These are phyloP conservation scores for Horisme vitalbata DNA, from an alignment of 2,888 invertebrate genomes.

Conservation along the genomic window DNA sequence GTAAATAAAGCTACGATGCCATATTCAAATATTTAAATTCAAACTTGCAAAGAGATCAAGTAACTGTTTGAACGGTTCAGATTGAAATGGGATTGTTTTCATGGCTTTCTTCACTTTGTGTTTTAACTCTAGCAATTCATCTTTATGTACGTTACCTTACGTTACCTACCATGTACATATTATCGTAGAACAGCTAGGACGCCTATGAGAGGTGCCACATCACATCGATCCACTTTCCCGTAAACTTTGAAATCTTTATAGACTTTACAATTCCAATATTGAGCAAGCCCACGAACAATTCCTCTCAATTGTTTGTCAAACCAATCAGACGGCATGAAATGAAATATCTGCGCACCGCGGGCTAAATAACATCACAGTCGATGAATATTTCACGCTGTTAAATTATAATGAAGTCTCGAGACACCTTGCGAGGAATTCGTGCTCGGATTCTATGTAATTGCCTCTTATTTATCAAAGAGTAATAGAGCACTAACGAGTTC, in stretches of 20 bases:
- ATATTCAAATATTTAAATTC: too few species aligned
- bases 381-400: conserved; percentile 17
- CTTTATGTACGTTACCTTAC: too few species aligned
- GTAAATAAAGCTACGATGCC: too few species aligned
- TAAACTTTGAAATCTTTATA: conserved; percentile 14
- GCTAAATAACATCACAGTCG: conserved; percentile 18
- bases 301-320: conserved; percentile 38
- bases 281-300: conserved; percentile 23
- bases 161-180: too few species aligned
- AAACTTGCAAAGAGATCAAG: too few species aligned
- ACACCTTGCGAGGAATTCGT: conserved; percentile 19
- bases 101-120: too few species aligned
- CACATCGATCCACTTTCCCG: background rate
- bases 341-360: conserved; percentile 29
- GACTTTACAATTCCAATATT: conserved; percentile 25
- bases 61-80: too few species aligned
- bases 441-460: conserved; percentile 19
- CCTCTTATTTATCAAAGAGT: conserved; percentile 25
- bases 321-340: conserved; percentile 41
- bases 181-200: too few species aligned
- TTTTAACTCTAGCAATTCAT: too few species aligned
- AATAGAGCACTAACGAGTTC: conserved; percentile 18
- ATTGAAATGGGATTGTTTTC: too few species aligned
- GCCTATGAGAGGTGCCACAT: too few species aligned
- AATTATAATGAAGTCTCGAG: conserved; percentile 25